Conservation (phyloP, 2,888 invertebrate genomes). For the Phlogophora meticulosa region DNA sequence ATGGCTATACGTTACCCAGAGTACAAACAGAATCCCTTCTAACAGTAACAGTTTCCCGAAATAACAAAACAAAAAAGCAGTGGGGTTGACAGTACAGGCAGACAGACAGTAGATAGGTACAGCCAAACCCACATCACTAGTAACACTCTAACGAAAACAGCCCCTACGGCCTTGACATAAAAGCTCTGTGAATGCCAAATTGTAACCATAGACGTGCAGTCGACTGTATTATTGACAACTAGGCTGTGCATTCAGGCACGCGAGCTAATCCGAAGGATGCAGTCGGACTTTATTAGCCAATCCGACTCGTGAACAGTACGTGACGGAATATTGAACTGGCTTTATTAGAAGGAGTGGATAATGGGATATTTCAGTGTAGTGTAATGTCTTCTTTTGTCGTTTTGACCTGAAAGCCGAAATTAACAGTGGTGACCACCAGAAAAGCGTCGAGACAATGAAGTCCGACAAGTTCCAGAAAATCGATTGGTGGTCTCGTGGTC, state of each 20-base stretch:
- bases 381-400: too few relatives aligned
- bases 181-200: not conserved
- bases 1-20: not conserved
- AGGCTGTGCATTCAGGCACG: conserved; percentile 24
- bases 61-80: not conserved
- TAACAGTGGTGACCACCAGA: too few relatives aligned
- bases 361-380: too few relatives aligned
- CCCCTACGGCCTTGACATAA: not conserved
- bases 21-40: not conserved
- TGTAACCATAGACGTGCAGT: not conserved
- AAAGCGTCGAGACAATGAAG: too few relatives aligned
- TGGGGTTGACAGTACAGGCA: too few relatives aligned
- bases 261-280: conserved; percentile 45
- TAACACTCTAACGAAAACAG: not conserved
- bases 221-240: conserved; percentile 7
- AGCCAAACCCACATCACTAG: not conserved
- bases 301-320: conserved; percentile 35
- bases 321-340: conserved; percentile 39
- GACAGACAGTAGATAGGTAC: not conserved
- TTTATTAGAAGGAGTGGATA: not conserved
- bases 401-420: too few relatives aligned
- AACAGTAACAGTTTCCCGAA: not conserved
- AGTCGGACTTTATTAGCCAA: conserved; percentile 48
- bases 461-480: too few relatives aligned
- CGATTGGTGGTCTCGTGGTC: too few relatives aligned